phyloP scores from a whole-genome alignment of 1,140 invertebrate genomes.

The Galendromus occidentalis region DNA sequence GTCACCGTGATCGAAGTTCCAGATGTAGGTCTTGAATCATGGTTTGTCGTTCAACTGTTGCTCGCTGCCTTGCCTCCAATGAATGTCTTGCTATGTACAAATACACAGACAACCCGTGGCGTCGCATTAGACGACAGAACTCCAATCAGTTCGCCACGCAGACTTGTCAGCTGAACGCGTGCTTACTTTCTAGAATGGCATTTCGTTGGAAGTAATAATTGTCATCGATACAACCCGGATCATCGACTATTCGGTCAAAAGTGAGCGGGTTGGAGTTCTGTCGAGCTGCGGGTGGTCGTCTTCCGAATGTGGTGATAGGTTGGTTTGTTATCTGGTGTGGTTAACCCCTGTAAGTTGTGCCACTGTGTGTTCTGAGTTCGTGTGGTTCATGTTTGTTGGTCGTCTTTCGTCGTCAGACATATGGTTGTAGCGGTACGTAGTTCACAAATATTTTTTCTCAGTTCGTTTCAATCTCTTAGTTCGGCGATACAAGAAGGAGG shows the following conservation, averaged over 20 bases:
- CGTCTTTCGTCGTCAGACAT: neutral
- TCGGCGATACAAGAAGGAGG: neutral
- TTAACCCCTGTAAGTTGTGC: too few relatives aligned
- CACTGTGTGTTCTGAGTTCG: neutral
- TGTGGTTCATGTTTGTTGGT: neutral
- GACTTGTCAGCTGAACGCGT: neutral
- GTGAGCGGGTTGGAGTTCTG: too few relatives aligned
- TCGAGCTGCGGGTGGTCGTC: too few relatives aligned
- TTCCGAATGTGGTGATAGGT: too few relatives aligned
- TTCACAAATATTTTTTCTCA: neutral
- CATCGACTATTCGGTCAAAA: neutral
- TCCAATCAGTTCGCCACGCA: neutral
- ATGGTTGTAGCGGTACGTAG: neutral
- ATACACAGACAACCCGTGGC: constrained; percentile 7
- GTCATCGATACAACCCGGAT: neutral
- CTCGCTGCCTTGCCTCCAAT: too few relatives aligned
- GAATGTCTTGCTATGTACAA: neutral
- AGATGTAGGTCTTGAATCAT: too few relatives aligned
- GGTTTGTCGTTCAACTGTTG: too few relatives aligned
- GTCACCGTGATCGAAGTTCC: too few relatives aligned
- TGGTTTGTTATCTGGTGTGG: too few relatives aligned
- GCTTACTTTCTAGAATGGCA: neutral
- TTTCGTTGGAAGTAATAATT: neutral
- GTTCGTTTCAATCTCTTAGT: neutral
- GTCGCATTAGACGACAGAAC: neutral